Conservation (phyloP, 2,797 vertebrate genomes). For the Sus cebifrons region DNA sequence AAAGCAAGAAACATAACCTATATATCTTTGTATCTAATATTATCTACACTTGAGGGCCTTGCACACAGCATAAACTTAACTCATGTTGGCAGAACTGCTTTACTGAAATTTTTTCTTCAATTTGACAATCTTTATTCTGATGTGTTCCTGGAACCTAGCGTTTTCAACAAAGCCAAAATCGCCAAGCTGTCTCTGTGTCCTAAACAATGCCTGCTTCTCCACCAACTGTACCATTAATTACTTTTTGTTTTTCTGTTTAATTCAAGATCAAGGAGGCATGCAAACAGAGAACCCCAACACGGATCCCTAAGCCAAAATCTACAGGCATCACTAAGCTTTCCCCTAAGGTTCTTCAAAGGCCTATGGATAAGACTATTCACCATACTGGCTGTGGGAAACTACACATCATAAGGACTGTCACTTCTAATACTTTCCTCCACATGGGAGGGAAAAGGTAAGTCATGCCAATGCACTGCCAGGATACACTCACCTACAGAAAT, state of each 20-base stretch:
- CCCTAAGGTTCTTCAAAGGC: constrained; percentile 78
- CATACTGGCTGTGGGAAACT: constrained; percentile 86
- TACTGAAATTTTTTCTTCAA: background rate
- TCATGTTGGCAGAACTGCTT: background rate
- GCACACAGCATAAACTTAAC: background rate
- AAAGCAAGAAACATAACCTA: constrained; percentile 9
- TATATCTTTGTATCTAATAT: background rate
- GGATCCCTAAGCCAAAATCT: constrained; percentile 95
- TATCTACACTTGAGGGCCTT: background rate
- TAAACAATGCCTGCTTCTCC: constrained; percentile 53
- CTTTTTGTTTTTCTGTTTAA: constrained; percentile 83
- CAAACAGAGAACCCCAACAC: constrained; percentile 92
- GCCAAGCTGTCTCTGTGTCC: constrained; percentile 7
- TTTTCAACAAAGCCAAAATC: constrained; percentile 64
- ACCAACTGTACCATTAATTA: constrained; percentile 7
- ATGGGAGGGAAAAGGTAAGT: constrained; percentile 89
- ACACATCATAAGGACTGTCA: constrained; percentile 86
- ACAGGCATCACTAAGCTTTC: constrained; percentile 89
- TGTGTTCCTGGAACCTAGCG: background rate
- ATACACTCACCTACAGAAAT: constrained; percentile 69
- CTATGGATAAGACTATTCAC: constrained; percentile 83
- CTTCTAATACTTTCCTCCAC: constrained; percentile 88
- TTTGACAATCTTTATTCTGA: background rate
- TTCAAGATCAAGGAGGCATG: constrained; percentile 94
- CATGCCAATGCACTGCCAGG: background rate